Evolutionary conservation across 2,113 vertebrate species (phyloP), one percentile per base, ranked within the genome.

Genomic region (Ciconia stormi): DNA sequence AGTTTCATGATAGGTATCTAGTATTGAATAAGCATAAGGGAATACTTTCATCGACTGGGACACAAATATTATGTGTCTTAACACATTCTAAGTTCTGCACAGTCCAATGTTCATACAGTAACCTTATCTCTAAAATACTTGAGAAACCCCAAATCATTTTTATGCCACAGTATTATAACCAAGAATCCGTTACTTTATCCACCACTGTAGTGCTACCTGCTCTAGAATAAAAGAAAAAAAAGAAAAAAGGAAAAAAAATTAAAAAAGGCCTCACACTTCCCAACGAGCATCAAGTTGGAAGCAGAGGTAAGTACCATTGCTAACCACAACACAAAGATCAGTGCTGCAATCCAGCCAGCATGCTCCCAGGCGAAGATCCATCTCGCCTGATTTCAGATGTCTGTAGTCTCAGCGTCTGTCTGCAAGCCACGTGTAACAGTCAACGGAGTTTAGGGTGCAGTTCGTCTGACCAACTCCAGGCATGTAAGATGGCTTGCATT

Each of bases 261-360:
- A 44, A 36, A 53, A n/a, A 38, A 25, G 2, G n/a, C 65, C 91
- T 94, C 89, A 10, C 9, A 2, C 69, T 76, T 87, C 66, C 77
- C 77, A 87, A 52, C 18, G 52, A 34, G 44, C 6, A 0, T 44
- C 13, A 36, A n/a, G 62, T 16, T 2, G 49, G 86, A 89, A 90
- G 87, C 19, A 56, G 93, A 95, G 89, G 47, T 38, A 56, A 91
- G 94, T 91, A 95, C 96, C 96, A 49, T n/a, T 21, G 80, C 88
- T 70, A 74, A 90, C 50, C 63, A 59, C 79, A 59, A 26, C 59
- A 36, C n/a, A 22, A 13, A 22, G 36, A 12, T 15, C 38, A 52
- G 65, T 11, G 50, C 79, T 81, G 79, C 32, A 38, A 34, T 30
- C 62, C 83, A 69, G 85, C 19, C 78, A 67, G 82, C 63, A 40